A percentile compares a stretch with the other conserved stretches of the same genome.
phyloP scores from a whole-genome alignment of 1,140 invertebrate species.

The Drosophila willistoni region DNA sequence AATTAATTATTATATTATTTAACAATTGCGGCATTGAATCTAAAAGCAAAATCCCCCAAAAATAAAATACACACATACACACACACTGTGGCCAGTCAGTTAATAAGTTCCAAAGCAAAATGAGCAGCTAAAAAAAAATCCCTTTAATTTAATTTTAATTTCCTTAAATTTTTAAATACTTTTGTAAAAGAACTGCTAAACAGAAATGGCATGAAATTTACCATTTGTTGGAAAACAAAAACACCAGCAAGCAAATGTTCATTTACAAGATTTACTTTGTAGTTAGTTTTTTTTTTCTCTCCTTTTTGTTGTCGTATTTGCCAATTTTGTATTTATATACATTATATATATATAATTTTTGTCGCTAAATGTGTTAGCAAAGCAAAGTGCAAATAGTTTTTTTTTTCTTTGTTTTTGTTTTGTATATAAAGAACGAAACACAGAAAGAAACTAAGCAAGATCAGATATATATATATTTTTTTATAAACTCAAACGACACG shows the following conservation, averaged over 20 bases:
- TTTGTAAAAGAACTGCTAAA: no score
- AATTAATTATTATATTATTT: constrained; percentile 60
- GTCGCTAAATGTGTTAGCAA: constrained; percentile 36
- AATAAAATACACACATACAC: background rate
- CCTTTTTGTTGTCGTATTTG: constrained; percentile 35
- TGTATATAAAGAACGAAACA: constrained; percentile 42
- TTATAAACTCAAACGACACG: no score
- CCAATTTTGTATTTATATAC: constrained; percentile 75
- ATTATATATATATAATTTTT: constrained; percentile 9
- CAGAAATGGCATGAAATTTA: no score
- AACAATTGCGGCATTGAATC: constrained; percentile 25
- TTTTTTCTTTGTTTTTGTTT: background rate
- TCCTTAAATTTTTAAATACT: constrained; percentile 30
- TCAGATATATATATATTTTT: constrained; percentile 55
- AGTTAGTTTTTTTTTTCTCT: background rate
- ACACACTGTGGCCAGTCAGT: constrained; percentile 44
- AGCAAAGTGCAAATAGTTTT: constrained; percentile 32
- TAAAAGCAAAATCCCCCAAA: no score
- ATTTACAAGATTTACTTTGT: background rate
- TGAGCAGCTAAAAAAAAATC: constrained; percentile 52
- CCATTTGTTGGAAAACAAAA: no score
- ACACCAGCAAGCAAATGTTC: no score
- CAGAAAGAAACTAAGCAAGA: constrained; percentile 43
- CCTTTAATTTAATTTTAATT: constrained; percentile 24
- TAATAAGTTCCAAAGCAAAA: constrained; percentile 37